These are phyloP conservation scores for Drosophila baimaii DNA, from an alignment of 1,140 invertebrate species.

Conservation along the genomic window DNA sequence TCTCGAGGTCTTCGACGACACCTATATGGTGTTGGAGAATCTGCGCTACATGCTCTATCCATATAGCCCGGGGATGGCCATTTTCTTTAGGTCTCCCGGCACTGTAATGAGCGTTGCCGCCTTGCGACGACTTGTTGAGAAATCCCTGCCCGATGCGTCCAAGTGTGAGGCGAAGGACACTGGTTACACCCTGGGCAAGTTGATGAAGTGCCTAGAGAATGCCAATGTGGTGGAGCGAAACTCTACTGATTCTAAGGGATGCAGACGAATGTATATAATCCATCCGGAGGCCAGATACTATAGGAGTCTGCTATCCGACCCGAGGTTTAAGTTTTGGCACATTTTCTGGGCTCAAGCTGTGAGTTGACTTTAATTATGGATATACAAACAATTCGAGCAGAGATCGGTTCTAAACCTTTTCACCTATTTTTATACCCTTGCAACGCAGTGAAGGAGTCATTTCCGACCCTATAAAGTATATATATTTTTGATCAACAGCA, in stretches of 20 bases:
- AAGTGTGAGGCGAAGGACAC: conserved; percentile 12
- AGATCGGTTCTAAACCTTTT: too few species aligned
- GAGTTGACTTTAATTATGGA: too few species aligned
- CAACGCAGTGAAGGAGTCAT: too few species aligned
- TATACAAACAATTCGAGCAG: too few species aligned
- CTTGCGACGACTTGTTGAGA: conserved; percentile 46
- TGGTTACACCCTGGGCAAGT: conserved; percentile 2
- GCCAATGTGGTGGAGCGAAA: conserved; percentile 4
- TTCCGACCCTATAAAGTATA: too few species aligned
- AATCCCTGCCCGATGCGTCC: conserved; percentile 1
- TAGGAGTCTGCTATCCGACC: neutral
- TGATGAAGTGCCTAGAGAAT: conserved; percentile 21
- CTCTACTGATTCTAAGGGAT: conserved; percentile 7
- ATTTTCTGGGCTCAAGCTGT: too few species aligned
- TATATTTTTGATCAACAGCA: too few species aligned
- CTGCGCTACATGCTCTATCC: conserved; percentile 92
- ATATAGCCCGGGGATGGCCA: too few species aligned
- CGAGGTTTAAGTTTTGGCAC: conserved; percentile 10
- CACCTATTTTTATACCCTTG: too few species aligned
- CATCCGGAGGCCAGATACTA: conserved; percentile 12
- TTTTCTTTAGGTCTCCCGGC: too few species aligned
- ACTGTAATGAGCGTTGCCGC: conserved; percentile 93
- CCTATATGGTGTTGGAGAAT: conserved; percentile 96
- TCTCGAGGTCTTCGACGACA: conserved; percentile 97
- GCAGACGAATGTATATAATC: conserved; percentile 16